A percentile compares a stretch with the other conserved stretches of the same genome.
Evolutionary conservation across 2,888 invertebrate species (phyloP).

Genomic region (Acanthosepion esculentum): DNA sequence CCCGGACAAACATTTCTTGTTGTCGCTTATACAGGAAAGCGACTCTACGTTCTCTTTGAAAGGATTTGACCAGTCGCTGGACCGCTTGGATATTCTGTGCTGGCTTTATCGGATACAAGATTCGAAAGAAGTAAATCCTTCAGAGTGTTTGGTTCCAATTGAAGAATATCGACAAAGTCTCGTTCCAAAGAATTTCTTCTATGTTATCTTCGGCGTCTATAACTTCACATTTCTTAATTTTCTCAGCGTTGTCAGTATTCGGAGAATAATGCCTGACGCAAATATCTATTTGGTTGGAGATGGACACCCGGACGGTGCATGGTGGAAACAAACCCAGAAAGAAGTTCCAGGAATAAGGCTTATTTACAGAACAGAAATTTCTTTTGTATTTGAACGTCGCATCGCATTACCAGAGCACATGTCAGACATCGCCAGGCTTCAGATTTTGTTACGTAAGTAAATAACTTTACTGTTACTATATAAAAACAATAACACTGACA

Average conservation of each 20-base stretch:
- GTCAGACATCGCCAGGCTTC: not conserved
- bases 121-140: not conserved
- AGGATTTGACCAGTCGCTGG: not conserved
- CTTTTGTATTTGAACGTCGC: not conserved
- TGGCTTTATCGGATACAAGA: not conserved
- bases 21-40: not conserved
- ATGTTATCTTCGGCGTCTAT: not conserved
- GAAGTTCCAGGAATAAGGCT: not conserved
- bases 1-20: not conserved
- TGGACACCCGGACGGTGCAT: not conserved
- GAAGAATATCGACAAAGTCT: not conserved
- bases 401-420: not conserved
- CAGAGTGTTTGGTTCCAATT: not conserved
- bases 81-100: constrained; percentile 38
- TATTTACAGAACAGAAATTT: not conserved
- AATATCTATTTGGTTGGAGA: constrained; percentile 37
- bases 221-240: not conserved
- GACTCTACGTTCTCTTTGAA: not conserved
- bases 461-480: not conserved
- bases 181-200: not conserved
- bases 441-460: constrained; percentile 42
- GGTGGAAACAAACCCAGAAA: not conserved
- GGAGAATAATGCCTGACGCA: not conserved
- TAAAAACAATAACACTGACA: too few species aligned
- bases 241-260: not conserved